Conservation (phyloP, 2,797 vertebrate genomes). For the Loris lydekkerianus region DNA sequence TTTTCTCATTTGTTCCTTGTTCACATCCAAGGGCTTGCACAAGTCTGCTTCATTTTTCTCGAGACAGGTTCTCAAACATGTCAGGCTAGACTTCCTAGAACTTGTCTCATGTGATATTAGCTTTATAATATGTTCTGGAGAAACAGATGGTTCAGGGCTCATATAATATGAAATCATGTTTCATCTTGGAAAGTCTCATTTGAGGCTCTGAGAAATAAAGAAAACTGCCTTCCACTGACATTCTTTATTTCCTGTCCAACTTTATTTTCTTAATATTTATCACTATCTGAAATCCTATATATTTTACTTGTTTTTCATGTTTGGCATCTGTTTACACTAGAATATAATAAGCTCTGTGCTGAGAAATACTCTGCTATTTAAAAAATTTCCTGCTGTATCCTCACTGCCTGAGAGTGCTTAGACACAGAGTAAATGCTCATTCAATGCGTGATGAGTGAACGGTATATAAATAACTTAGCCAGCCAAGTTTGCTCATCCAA, state of each 20-base stretch:
- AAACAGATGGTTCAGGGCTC: neutral
- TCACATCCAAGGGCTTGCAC: neutral
- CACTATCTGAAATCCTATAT: neutral
- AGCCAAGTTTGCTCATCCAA: neutral
- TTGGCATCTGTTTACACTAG: neutral
- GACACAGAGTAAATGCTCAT: neutral
- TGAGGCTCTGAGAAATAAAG: conserved; percentile 21
- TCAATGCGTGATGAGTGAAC: neutral
- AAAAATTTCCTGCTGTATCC: neutral
- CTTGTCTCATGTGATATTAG: neutral
- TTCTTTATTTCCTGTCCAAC: neutral
- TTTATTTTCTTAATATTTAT: neutral
- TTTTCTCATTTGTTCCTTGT: neutral
- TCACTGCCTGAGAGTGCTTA: neutral
- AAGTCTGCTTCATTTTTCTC: neutral
- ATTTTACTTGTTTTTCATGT: conserved; percentile 17
- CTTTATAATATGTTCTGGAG: conserved; percentile 37
- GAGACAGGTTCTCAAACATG: conserved; percentile 31
- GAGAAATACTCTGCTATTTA: neutral
- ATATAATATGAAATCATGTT: neutral
- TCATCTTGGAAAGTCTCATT: conserved; percentile 2
- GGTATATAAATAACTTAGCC: neutral
- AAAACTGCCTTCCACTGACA: neutral
- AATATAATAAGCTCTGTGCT: neutral
- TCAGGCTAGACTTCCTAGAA: conserved; percentile 26